Evolutionary conservation across 2,888 invertebrate species (phyloP), one percentile per base, ranked within the genome.

Genomic region (Hyposoter dolosus): DNA sequence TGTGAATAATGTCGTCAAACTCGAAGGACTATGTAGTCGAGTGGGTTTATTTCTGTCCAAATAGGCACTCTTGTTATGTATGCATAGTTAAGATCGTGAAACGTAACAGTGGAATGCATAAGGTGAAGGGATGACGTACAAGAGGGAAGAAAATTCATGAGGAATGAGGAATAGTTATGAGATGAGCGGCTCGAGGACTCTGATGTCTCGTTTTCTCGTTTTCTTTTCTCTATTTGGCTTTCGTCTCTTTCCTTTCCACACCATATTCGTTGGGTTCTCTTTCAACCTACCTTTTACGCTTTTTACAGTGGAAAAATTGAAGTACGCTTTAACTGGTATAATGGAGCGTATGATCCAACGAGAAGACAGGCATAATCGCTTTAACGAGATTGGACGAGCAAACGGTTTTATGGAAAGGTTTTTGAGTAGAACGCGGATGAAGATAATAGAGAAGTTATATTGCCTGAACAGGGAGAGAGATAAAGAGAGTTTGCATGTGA

Each of bases 361-460:
- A 74, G 82, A 82, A 53, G 63, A 84, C 56, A 47, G 66, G 60
- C 77, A 87, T 88, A 88, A 89, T 88, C 86, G 88, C 87, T 88
- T 85, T 82, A 89, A 89, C 88, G 82, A 87, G 88, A 87, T 88
- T 87, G 88, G 82, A 87, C 80, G 87, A 86, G 83, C 81, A 72
- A 82, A 83, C 87, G 82, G 84, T 86, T 87, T 88, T 83, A 80
- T 84, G 65, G 19, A 76, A 83, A 78, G 79, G 60, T 71, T 65
- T 82, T 53, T 75, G 80, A 68, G 72, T 79, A 77, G 68, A 75
- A 76, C 45, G 45, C 35, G 82, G 28, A 82, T 63, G 86, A 60
- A 63, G 71, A 65, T 77, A 79, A 74, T 50, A 53, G 78, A 15
- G 66, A 69, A 45, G 45, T 82, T 47, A 79, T 69, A 63, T 28